These are phyloP conservation scores for Psittacara wagleri DNA, from an alignment of 2,113 vertebrate genomes.

Conservation along the genomic window DNA sequence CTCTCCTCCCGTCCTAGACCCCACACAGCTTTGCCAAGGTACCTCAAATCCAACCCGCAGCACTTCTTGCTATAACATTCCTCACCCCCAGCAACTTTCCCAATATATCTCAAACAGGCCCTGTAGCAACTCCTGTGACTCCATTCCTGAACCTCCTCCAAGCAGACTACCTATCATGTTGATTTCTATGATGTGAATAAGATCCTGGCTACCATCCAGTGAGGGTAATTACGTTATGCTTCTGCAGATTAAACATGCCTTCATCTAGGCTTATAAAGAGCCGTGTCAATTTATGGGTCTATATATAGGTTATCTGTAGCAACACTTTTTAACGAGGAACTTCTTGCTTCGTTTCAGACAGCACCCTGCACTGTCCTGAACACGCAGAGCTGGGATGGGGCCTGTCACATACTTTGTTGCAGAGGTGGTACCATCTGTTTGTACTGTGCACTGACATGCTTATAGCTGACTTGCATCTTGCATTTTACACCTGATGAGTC, in stretches of 20 bases:
- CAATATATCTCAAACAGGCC: constrained; percentile 60
- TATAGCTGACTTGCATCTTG: neutral
- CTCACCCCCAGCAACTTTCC: constrained; percentile 53
- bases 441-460: constrained; percentile 9
- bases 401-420: neutral
- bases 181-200: constrained; percentile 63
- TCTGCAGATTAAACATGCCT: constrained; percentile 56
- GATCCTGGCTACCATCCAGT: constrained; percentile 55
- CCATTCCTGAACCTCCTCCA: constrained; percentile 66
- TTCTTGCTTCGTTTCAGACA: constrained; percentile 28
- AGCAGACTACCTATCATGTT: constrained; percentile 62
- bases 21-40: constrained; percentile 58
- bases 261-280: constrained; percentile 24
- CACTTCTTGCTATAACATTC: constrained; percentile 56
- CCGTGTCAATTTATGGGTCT: constrained; percentile 45
- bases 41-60: constrained; percentile 58
- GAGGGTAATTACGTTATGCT: constrained; percentile 55
- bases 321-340: constrained; percentile 45
- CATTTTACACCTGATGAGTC: neutral
- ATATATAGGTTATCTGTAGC: constrained; percentile 58
- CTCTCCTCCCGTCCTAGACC: constrained; percentile 48
- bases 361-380: neutral
- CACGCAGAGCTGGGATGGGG: neutral
- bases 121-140: constrained; percentile 65
- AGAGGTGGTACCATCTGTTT: neutral